phyloP scores from a whole-genome alignment of 2,113 vertebrate genomes.

The Thalassarche chlororhynchos region DNA sequence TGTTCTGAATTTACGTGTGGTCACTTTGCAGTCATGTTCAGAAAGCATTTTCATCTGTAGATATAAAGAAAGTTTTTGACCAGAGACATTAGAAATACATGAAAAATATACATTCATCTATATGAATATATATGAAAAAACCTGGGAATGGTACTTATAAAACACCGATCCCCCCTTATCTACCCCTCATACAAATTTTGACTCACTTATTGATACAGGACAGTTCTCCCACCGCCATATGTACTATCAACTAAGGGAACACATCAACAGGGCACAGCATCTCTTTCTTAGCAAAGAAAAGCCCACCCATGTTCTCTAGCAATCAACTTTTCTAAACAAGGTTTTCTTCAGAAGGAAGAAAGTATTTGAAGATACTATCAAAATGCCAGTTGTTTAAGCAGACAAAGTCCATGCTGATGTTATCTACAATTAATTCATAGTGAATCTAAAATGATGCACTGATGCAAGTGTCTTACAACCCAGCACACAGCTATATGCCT shows the following conservation, averaged over 20 bases:
- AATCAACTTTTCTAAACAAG: neutral
- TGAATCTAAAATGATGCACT: neutral
- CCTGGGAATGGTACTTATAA: neutral
- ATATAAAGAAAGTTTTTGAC: neutral
- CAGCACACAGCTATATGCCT: neutral
- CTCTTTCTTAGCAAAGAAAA: neutral
- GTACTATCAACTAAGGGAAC: neutral
- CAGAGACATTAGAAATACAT: neutral
- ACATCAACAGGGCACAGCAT: neutral
- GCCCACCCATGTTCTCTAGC: neutral
- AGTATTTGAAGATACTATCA: neutral
- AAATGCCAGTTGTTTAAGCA: neutral
- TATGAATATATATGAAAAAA: neutral
- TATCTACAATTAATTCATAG: neutral
- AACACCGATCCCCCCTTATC: neutral
- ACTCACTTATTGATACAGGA: neutral
- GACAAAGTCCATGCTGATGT: neutral
- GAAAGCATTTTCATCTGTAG: neutral
- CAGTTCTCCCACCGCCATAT: neutral
- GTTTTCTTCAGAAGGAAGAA: neutral
- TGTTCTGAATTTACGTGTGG: neutral
- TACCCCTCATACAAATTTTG: neutral
- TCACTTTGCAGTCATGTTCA: neutral
- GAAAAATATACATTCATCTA: neutral
- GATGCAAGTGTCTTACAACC: neutral